A percentile compares a stretch with the other conserved stretches of the same genome.
Evolutionary conservation across 2,113 vertebrate species (phyloP).

Genomic region (Brachypteracias leptosomus): DNA sequence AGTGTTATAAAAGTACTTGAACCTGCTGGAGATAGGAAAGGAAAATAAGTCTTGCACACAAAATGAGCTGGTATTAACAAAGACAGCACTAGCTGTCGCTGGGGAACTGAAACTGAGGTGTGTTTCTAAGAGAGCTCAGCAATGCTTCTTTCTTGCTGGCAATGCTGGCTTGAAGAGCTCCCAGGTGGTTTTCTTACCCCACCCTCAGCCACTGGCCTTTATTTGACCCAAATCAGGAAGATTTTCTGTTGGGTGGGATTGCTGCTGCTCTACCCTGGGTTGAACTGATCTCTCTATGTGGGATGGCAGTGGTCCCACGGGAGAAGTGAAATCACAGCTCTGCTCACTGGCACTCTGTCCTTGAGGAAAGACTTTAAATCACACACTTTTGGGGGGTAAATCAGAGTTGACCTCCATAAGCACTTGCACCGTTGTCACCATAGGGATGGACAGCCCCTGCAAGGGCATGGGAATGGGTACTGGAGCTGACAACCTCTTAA

Average conservation of each 20-base stretch:
- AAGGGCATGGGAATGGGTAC: accelerated
- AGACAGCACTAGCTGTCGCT: background rate
- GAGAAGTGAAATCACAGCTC: background rate
- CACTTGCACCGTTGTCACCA: accelerated
- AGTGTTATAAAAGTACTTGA: slow-evolving; percentile 5
- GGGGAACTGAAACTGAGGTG: background rate
- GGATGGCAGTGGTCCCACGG: accelerated
- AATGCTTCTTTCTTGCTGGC: background rate
- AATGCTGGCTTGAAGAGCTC: background rate
- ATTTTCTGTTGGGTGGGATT: background rate
- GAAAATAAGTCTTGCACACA: slow-evolving; percentile 2
- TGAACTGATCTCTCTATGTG: background rate
- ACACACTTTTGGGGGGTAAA: background rate
- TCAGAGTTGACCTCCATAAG: background rate
- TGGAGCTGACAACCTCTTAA: background rate
- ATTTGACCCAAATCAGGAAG: background rate
- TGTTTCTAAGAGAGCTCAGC: background rate
- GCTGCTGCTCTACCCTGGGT: background rate
- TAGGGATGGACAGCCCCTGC: background rate
- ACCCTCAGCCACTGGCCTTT: background rate
- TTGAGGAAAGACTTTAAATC: background rate
- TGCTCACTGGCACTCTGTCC: background rate
- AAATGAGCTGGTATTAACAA: background rate
- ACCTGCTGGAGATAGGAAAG: background rate
- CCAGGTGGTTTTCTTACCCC: background rate